A percentile compares a stretch with the other conserved stretches of the same genome.
phyloP scores from a whole-genome alignment of 2,113 vertebrate species.

The Sitta europaea region DNA sequence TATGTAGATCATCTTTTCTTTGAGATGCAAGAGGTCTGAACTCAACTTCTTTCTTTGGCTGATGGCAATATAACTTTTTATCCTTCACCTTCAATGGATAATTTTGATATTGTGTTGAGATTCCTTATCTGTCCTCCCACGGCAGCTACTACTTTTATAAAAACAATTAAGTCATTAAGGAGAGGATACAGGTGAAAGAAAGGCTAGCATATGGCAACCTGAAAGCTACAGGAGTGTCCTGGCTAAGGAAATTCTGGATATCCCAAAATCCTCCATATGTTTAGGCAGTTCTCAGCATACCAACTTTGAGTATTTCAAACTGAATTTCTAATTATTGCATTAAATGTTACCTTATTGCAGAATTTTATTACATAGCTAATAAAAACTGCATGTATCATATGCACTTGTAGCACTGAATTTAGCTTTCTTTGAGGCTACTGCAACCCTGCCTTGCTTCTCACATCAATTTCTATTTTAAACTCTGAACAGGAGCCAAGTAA shows the following conservation, averaged over 20 bases:
- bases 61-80: neutral
- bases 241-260: neutral
- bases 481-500: neutral
- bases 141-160: neutral
- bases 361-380: neutral
- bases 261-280: neutral
- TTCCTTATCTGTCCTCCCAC: neutral
- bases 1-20: neutral
- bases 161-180: neutral
- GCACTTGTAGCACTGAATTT: neutral
- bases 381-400: neutral
- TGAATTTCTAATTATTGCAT: neutral
- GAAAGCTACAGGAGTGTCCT: neutral
- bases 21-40: neutral
- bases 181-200: neutral
- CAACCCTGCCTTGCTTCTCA: neutral
- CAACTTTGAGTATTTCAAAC: neutral
- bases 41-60: neutral
- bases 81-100: neutral
- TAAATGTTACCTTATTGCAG: rapidly evolving
- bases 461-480: neutral
- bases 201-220: neutral
- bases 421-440: neutral
- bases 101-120: neutral
- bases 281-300: neutral